Evolutionary conservation across 2,113 vertebrate genomes (phyloP).

Genomic region (Lophius piscatorius): DNA sequence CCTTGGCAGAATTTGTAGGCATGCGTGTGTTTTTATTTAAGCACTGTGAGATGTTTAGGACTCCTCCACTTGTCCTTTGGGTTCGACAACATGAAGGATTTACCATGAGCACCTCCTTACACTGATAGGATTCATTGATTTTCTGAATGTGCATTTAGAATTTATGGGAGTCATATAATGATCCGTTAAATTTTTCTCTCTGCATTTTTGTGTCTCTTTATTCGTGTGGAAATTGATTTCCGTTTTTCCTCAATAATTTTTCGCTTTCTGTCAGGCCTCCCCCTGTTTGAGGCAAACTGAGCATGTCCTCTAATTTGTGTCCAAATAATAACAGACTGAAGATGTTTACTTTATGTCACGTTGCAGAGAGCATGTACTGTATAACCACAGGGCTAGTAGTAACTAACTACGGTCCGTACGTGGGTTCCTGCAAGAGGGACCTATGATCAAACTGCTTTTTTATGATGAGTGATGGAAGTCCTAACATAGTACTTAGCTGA

Average conservation of each 20-base stretch:
- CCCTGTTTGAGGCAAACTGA: conserved; percentile 24
- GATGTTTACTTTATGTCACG: conserved; percentile 38
- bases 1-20: conserved; percentile 49
- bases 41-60: conserved; percentile 22
- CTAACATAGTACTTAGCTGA: conserved; percentile 22
- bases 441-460: conserved; percentile 8
- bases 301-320: conserved; percentile 42
- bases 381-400: conserved; percentile 14
- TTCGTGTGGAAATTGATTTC: conserved; percentile 26
- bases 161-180: neutral
- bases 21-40: conserved; percentile 49
- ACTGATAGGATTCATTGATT: neutral
- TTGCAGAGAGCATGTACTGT: conserved; percentile 14
- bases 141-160: neutral
- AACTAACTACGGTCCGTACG: conserved; percentile 24
- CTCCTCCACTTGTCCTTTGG: conserved; percentile 27
- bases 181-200: neutral
- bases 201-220: neutral
- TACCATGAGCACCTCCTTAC: neutral
- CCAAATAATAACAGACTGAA: conserved; percentile 51
- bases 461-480: conserved; percentile 38
- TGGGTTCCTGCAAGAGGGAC: conserved; percentile 3
- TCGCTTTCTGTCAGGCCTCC: conserved; percentile 12
- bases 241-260: neutral
- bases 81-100: neutral